Conservation (phyloP, 2,113 vertebrate species). For the Psilopsiagon aurifrons region DNA sequence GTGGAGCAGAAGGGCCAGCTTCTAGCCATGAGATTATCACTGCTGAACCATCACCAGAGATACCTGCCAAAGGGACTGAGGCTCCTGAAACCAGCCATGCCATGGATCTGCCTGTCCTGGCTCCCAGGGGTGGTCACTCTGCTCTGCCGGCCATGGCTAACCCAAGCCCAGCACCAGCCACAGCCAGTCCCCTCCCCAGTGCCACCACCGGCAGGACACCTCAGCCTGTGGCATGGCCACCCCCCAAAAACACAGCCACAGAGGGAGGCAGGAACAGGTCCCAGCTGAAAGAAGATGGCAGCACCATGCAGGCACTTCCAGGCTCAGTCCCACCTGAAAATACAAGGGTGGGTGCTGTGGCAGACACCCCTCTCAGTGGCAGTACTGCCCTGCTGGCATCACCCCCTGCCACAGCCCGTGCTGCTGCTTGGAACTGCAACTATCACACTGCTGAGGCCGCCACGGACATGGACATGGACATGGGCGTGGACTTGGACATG, state of each 20-base stretch:
- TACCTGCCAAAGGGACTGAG: neutral
- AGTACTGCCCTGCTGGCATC: fast-evolving
- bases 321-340: neutral
- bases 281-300: neutral
- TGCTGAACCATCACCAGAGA: neutral
- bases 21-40: fast-evolving
- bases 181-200: fast-evolving
- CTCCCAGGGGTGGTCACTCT: fast-evolving
- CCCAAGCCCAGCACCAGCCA: fast-evolving
- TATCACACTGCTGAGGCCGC: neutral
- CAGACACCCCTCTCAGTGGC: fast-evolving
- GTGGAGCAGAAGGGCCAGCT: neutral
- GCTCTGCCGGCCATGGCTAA: fast-evolving
- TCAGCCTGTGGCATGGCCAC: fast-evolving
- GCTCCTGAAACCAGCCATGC: neutral
- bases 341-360: fast-evolving
- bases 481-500: neutral
- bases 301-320: neutral
- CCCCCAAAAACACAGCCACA: fast-evolving
- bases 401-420: fast-evolving
- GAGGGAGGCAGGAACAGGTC: neutral
- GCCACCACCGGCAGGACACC: fast-evolving
- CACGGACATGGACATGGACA: fast-evolving
- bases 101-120: neutral
- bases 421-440: fast-evolving